Conservation (phyloP, 2,888 invertebrate genomes). For the Oligia fasciuncula region DNA sequence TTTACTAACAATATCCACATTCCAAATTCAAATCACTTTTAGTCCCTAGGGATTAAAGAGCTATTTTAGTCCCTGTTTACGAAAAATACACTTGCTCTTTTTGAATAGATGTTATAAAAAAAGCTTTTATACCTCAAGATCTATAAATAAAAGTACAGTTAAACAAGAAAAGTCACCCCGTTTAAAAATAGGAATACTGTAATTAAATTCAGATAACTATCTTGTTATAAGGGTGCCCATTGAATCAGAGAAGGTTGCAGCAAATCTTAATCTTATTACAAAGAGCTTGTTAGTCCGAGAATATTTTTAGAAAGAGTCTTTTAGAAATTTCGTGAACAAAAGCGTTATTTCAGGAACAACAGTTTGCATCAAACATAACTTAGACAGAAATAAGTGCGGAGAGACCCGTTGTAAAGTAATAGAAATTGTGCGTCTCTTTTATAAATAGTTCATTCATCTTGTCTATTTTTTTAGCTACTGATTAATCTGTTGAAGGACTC, state of each 20-base stretch:
- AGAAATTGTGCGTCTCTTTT: constrained; percentile 3
- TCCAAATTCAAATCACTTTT: no score
- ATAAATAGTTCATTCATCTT: neutral
- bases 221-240: constrained; percentile 10
- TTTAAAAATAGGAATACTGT: constrained; percentile 23
- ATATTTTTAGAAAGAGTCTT: constrained; percentile 19
- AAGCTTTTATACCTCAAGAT: neutral
- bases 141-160: neutral
- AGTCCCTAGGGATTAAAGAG: no score
- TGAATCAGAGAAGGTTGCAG: constrained; percentile 8
- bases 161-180: neutral
- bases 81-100: no score
- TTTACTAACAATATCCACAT: no score
- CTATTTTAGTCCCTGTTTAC: no score
- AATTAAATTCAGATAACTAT: constrained; percentile 35
- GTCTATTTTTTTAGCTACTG: neutral
- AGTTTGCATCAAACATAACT: constrained; percentile 9
- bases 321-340: constrained; percentile 7
- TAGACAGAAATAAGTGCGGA: neutral
- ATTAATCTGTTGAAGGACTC: neutral
- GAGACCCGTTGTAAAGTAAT: neutral
- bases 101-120: no score
- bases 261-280: constrained; percentile 32
- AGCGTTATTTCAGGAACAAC: constrained; percentile 27
- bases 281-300: constrained; percentile 20